phyloP scores from a whole-genome alignment of 2,113 vertebrate species.

The Cyprinodon tularosa region DNA sequence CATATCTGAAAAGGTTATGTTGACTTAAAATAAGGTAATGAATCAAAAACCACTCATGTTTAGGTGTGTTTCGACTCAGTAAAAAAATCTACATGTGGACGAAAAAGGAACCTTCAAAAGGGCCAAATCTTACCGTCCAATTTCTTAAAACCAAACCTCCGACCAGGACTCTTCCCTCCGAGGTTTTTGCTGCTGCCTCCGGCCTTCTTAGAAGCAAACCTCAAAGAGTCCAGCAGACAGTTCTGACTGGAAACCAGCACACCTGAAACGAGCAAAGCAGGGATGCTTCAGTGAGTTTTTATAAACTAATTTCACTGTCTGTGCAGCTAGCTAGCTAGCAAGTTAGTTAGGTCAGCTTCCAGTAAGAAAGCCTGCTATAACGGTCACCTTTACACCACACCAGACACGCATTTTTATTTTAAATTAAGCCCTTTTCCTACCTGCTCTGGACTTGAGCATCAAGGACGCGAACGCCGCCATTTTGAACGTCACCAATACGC shows the following conservation, averaged over 20 bases:
- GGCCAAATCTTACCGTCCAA: constrained; percentile 76
- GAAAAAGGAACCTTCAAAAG: neutral
- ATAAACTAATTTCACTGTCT: too few species aligned
- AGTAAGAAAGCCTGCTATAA: too few species aligned
- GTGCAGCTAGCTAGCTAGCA: neutral
- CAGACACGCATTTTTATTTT: neutral
- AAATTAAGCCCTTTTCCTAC: constrained; percentile 28
- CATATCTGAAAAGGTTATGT: too few species aligned
- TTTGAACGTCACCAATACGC: constrained; percentile 30
- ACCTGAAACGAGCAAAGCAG: constrained; percentile 52
- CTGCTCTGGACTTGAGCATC: constrained; percentile 55
- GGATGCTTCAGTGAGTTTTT: neutral
- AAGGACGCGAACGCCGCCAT: constrained; percentile 79
- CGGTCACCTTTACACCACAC: too few species aligned
- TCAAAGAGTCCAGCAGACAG: constrained; percentile 61
- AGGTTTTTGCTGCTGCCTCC: constrained; percentile 88
- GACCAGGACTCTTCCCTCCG: constrained; percentile 88
- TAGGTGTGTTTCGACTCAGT: too few species aligned
- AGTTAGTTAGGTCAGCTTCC: too few species aligned
- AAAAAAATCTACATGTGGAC: too few species aligned
- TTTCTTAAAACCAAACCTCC: constrained; percentile 88
- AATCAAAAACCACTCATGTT: too few species aligned
- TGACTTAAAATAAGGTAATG: too few species aligned
- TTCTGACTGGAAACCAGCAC: constrained; percentile 53
- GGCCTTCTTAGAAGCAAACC: constrained; percentile 90